phyloP scores from a whole-genome alignment of 2,888 invertebrate species.

The Galerucella pusilla region DNA sequence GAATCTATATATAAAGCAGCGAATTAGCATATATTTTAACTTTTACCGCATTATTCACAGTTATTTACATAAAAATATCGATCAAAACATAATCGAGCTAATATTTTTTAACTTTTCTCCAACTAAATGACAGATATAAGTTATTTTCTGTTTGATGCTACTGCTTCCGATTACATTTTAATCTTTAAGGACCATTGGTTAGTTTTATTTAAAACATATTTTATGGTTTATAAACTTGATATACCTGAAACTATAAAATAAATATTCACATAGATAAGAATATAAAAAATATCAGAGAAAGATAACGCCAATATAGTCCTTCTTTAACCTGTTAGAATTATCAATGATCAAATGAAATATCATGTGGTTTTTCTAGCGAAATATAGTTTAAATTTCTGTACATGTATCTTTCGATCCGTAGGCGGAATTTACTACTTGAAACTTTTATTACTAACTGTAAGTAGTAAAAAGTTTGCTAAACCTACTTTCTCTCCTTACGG shows the following conservation, averaged over 20 bases:
- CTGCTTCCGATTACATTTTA: neutral
- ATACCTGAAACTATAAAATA: too few relatives aligned
- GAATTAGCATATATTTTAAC: slow-evolving; percentile 21
- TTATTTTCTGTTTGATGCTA: too few relatives aligned
- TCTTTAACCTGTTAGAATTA: too few relatives aligned
- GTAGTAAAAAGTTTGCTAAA: slow-evolving; percentile 2
- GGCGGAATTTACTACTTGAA: neutral
- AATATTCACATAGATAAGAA: too few relatives aligned
- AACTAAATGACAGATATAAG: too few relatives aligned
- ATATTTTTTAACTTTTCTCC: neutral
- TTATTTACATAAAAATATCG: neutral
- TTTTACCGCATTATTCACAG: slow-evolving; percentile 25
- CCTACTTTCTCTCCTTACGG: slow-evolving; percentile 2
- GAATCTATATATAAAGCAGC: neutral
- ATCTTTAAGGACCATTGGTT: neutral
- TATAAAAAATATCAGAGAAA: too few relatives aligned
- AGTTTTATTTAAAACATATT: too few relatives aligned
- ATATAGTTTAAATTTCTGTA: neutral
- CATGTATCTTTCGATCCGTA: neutral
- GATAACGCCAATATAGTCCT: too few relatives aligned
- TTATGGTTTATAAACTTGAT: too few relatives aligned
- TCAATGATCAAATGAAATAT: too few relatives aligned
- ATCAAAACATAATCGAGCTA: neutral
- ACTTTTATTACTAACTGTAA: neutral
- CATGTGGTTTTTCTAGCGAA: neutral